phyloP scores from a whole-genome alignment of 2,888 invertebrate genomes.

The Drosophila sordidula region DNA sequence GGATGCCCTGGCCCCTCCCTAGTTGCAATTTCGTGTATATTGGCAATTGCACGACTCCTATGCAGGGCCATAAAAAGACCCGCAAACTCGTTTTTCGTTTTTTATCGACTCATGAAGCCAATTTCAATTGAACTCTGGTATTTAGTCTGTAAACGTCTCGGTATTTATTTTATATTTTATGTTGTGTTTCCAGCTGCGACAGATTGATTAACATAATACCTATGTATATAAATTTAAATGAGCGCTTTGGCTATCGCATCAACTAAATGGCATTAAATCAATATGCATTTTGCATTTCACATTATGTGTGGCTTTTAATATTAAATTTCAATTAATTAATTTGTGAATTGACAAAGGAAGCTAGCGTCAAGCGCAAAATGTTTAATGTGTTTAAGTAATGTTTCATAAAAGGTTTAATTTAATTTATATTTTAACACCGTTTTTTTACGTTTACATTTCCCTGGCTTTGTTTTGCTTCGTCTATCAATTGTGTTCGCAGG shows the following conservation, averaged over 20 bases:
- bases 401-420: constrained; percentile 28
- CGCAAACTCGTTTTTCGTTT: constrained; percentile 29
- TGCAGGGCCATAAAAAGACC: neutral
- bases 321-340: constrained; percentile 57
- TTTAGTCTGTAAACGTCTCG: constrained; percentile 18
- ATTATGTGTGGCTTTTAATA: constrained; percentile 25
- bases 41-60: constrained; percentile 7
- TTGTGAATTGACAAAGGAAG: constrained; percentile 35
- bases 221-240: constrained; percentile 24
- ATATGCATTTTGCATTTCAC: constrained; percentile 14
- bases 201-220: constrained; percentile 35
- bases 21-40: neutral
- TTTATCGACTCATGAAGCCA: neutral
- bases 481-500: neutral
- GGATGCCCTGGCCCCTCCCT: neutral
- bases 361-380: neutral
- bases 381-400: constrained; percentile 42
- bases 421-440: constrained; percentile 30
- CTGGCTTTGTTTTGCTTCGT: neutral
- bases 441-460: neutral
- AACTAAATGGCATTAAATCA: constrained; percentile 29
- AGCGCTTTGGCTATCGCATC: constrained; percentile 3
- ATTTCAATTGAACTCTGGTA: constrained; percentile 44
- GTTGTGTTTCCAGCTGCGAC: constrained; percentile 3
- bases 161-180: constrained; percentile 7